Base-by-base conservation (phyloP, 2,888 invertebrate genomes). In the Sarcophaga subvicina region DNA sequence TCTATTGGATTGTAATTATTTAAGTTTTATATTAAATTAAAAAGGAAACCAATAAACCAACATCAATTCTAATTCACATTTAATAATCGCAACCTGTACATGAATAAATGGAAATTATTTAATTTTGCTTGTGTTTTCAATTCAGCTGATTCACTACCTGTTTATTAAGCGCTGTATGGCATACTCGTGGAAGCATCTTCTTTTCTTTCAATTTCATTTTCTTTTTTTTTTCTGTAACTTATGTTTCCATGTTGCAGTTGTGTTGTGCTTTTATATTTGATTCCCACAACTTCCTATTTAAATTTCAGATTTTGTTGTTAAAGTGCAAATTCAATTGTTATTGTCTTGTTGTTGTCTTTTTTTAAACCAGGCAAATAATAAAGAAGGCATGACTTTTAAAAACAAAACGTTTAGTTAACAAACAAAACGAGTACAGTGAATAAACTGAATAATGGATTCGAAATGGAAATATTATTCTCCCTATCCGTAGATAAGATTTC, bases 241-340 rank as follows among this genome's bases (percentile, higher is more conserved):
- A 69, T 71, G 4, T 54, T 6, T 80, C 11, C 59, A 60, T 64
- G 59, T n/a, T 25, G 59, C 27, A n/a, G 54, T 47, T 27, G 25
- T 72, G 20, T 11, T 22, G 14, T 45, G 17, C 63, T 78, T 60
- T 54, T 71, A 54, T 66, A 67, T 27, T 25, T 1, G 20, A 75
- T 62, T 80, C 49, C 76, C 76, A 80, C 59, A 67, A 85, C 77
- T 85, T 85, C 80, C 85, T 85, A 85, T 85, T 81, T 80, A 67
- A 76, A 80, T 85, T 80, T 54, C 54, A 54, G 54, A 67, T 67
- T 54, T 49, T 71, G 60, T 76, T 81, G 80, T 77, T 85, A 72
- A 69, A 62, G 67, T 54, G 63, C 66, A 77, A 73, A 81, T 85
- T 80, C 73, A 79, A 79, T 54, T 45, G 73, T 80, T 66, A 76